These are phyloP conservation scores for Rhingia campestris DNA, from an alignment of 2,888 invertebrate species.

Conservation along the genomic window DNA sequence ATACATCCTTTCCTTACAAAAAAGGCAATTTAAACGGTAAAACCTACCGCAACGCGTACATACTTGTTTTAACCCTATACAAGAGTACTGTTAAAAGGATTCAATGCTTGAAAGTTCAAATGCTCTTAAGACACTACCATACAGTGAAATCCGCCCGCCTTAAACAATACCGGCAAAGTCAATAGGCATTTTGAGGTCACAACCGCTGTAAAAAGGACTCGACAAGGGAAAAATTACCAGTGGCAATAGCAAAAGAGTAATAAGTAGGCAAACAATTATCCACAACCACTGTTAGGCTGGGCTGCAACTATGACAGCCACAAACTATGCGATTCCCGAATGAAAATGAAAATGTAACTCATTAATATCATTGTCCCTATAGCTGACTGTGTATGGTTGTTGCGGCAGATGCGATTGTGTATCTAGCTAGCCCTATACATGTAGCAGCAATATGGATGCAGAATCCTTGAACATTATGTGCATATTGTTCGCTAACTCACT, in stretches of 20 bases:
- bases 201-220: neutral
- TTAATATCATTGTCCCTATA: conserved; percentile 62
- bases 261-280: conserved; percentile 69
- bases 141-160: neutral
- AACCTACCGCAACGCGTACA: too few species aligned
- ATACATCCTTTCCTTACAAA: too few species aligned
- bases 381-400: conserved; percentile 32
- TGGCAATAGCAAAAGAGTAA: conserved; percentile 24
- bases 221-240: neutral
- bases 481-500: conserved; percentile 64
- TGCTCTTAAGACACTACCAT: neutral
- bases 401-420: conserved; percentile 50
- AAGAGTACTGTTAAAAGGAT: too few species aligned
- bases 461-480: conserved; percentile 68
- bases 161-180: neutral
- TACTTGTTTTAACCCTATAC: too few species aligned
- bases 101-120: too few species aligned
- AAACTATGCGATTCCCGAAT: neutral
- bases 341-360: conserved; percentile 52
- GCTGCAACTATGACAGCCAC: conserved; percentile 42
- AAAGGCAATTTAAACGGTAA: too few species aligned
- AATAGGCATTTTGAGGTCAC: conserved; percentile 6
- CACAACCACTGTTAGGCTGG: conserved; percentile 64
- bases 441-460: conserved; percentile 32
- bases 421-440: conserved; percentile 36